Evolutionary conservation across 2,888 invertebrate genomes (phyloP).

Genomic region (Galeopsomyia nigrocyanea): DNA sequence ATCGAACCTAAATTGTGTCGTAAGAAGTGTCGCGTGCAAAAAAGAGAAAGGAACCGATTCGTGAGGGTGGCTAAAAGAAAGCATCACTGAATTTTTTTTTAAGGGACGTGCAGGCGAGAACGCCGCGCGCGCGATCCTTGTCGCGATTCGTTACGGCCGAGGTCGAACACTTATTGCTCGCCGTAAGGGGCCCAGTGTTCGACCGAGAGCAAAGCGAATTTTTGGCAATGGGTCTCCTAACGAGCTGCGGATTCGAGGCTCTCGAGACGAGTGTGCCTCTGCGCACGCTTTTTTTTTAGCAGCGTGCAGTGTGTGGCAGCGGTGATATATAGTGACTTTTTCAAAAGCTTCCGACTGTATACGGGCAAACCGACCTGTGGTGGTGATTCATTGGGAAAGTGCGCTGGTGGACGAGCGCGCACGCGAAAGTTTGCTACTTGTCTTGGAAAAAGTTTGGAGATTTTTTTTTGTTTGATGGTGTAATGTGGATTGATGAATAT

Average conservation of each 20-base stretch:
- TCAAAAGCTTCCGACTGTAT: conserved; percentile 9
- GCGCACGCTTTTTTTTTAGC: neutral
- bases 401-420: too few relatives aligned
- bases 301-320: too few relatives aligned
- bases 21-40: conserved; percentile 23
- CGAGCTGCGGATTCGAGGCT: conserved; percentile 32
- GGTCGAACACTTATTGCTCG: conserved; percentile 12
- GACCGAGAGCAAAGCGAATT: conserved; percentile 27
- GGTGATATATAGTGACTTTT: neutral
- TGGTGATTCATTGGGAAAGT: neutral
- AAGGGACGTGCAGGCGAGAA: conserved; percentile 2
- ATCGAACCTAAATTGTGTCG: conserved; percentile 32
- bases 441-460: neutral
- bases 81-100: conserved; percentile 7
- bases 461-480: neutral
- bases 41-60: conserved; percentile 11
- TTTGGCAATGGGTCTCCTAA: conserved; percentile 34
- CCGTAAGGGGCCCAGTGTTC: neutral
- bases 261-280: conserved; percentile 5
- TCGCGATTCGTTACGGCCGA: conserved; percentile 30
- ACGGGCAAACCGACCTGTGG: neutral
- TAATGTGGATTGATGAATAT: conserved; percentile 17
- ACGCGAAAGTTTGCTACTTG: too few relatives aligned
- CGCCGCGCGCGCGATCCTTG: conserved; percentile 24
- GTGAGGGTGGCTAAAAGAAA: conserved; percentile 8